Conservation (phyloP, 2,888 invertebrate genomes). For the Melanophora roralis region DNA sequence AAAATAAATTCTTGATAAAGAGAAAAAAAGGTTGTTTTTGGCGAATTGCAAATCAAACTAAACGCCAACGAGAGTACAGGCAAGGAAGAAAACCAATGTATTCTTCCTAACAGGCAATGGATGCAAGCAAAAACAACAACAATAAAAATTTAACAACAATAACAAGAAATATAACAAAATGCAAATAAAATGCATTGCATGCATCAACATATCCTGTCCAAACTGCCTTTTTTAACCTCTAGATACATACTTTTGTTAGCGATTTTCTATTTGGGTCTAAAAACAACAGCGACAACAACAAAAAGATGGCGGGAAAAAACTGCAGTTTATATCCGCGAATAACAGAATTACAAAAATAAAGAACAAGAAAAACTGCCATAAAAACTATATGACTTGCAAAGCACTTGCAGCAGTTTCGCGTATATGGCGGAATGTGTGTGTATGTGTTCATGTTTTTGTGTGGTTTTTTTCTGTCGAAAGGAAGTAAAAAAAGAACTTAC, state of each 20-base stretch:
- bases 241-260: slow-evolving; percentile 42
- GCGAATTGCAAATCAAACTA: slow-evolving; percentile 40
- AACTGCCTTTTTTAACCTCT: neutral
- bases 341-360: slow-evolving; percentile 27
- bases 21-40: slow-evolving; percentile 35
- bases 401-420: slow-evolving; percentile 54
- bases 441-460: slow-evolving; percentile 14
- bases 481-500: slow-evolving; percentile 17
- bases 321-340: slow-evolving; percentile 59
- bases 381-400: slow-evolving; percentile 44
- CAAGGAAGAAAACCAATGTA: slow-evolving; percentile 29
- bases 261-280: slow-evolving; percentile 49
- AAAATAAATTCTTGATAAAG: slow-evolving; percentile 58
- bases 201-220: slow-evolving; percentile 10
- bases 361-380: neutral
- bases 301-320: slow-evolving; percentile 44
- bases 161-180: slow-evolving; percentile 54
- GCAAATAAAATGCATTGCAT: slow-evolving; percentile 50
- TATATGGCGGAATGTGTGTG: slow-evolving; percentile 1
- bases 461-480: slow-evolving; percentile 34
- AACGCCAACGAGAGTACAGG: slow-evolving; percentile 8
- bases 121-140: neutral
- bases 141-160: too few relatives aligned
- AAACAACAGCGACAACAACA: slow-evolving; percentile 52
- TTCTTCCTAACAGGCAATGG: slow-evolving; percentile 20